phyloP scores from a whole-genome alignment of 2,888 invertebrate genomes.

The Timandra comae region DNA sequence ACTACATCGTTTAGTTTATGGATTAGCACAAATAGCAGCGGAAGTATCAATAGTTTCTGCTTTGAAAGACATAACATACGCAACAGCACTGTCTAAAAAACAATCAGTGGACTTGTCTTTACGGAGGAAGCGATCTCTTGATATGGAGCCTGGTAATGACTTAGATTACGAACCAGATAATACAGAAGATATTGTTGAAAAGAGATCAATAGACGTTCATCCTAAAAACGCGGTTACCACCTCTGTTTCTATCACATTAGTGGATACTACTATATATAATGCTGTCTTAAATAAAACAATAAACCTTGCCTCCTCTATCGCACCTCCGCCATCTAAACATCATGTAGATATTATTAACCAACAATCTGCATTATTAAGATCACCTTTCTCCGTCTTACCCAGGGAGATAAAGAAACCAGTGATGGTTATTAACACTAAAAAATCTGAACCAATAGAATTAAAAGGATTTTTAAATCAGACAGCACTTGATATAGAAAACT shows the following conservation, averaged over 20 bases:
- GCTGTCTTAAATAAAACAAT: slow-evolving; percentile 48
- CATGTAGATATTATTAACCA: slow-evolving; percentile 3
- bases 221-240: too few relatives aligned
- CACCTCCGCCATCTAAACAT: slow-evolving; percentile 13
- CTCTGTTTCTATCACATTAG: too few relatives aligned
- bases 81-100: slow-evolving; percentile 59
- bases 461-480: slow-evolving; percentile 68
- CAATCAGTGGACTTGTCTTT: slow-evolving; percentile 63
- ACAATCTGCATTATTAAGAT: slow-evolving; percentile 16
- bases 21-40: slow-evolving; percentile 66
- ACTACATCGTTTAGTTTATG: slow-evolving; percentile 64
- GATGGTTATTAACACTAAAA: slow-evolving; percentile 35
- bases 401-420: slow-evolving; percentile 37
- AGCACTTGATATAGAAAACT: slow-evolving; percentile 50
- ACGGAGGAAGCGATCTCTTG: slow-evolving; percentile 49
- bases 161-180: slow-evolving; percentile 7
- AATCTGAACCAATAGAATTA: slow-evolving; percentile 8
- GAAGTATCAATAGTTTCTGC: slow-evolving; percentile 68
- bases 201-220: too few relatives aligned
- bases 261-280: slow-evolving; percentile 43
- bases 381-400: slow-evolving; percentile 53
- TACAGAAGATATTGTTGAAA: too few relatives aligned
- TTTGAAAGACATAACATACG: slow-evolving; percentile 64
- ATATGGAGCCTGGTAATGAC: slow-evolving; percentile 8
- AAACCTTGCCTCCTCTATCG: slow-evolving; percentile 7